phyloP scores from a whole-genome alignment of 1,140 invertebrate genomes.

The Pteromalus puparum region DNA sequence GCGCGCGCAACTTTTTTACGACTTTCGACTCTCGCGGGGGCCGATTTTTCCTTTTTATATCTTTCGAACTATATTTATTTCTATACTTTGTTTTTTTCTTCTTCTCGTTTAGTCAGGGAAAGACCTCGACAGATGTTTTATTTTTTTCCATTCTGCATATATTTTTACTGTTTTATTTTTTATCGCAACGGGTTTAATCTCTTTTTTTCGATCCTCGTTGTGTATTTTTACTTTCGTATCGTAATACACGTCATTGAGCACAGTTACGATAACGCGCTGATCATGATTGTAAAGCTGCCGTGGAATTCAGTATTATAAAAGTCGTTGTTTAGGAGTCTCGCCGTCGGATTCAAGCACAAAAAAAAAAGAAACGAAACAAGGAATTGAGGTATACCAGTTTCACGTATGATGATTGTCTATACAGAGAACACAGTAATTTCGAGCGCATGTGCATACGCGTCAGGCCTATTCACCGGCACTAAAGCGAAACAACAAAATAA shows the following conservation, averaged over 20 bases:
- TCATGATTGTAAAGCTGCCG: conserved; percentile 1
- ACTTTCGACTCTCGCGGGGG: neutral
- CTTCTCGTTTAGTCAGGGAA: neutral
- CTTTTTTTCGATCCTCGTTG: neutral
- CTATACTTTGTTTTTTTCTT: neutral
- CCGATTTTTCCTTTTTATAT: conserved; percentile 44
- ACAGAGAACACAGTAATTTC: conserved; percentile 2
- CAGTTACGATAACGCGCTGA: neutral
- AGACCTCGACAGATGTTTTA: conserved; percentile 35
- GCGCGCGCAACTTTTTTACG: conserved; percentile 44
- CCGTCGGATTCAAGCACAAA: neutral
- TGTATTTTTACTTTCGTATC: neutral
- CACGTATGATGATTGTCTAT: conserved; percentile 5
- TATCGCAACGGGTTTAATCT: neutral
- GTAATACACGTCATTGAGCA: neutral
- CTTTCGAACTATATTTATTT: conserved; percentile 47
- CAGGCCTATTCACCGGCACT: conserved; percentile 45
- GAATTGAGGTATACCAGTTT: neutral
- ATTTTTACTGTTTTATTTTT: neutral
- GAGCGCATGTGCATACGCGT: conserved; percentile 12
- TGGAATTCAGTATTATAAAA: conserved; percentile 46
- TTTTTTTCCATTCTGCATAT: neutral
- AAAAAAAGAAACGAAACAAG: neutral
- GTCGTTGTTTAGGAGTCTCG: conserved; percentile 18
- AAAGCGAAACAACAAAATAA: conserved; percentile 30